Conservation (phyloP, 1,140 invertebrate species). For the Ostrea denselamellosa region DNA sequence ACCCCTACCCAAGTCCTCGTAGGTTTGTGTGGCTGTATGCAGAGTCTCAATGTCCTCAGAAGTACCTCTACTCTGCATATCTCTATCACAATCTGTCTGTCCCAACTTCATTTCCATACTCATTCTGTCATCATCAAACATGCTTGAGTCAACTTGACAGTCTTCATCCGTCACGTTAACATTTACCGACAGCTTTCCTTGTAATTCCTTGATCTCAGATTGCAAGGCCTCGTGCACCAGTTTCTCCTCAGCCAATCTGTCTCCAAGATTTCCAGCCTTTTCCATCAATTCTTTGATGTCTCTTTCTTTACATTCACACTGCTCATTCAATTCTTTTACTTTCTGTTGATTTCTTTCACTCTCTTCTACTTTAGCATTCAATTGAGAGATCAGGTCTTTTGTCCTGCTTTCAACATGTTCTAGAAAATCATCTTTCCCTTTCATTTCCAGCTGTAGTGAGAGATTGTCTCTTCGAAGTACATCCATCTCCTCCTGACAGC, state of each 20-base stretch:
- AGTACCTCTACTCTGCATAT: not conserved
- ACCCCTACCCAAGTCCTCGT: not conserved
- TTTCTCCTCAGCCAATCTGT: slow-evolving; percentile 26
- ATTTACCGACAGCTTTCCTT: not conserved
- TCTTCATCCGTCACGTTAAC: not conserved
- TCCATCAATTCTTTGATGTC: not conserved
- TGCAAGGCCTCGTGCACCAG: not conserved
- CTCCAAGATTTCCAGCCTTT: not conserved
- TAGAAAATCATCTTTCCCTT: slow-evolving; percentile 35
- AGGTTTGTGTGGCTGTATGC: not conserved
- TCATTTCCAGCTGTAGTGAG: slow-evolving; percentile 18
- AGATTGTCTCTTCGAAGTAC: not conserved
- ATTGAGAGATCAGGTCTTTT: not conserved
- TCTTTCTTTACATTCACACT: not conserved
- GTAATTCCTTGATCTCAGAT: not conserved
- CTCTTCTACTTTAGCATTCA: not conserved
- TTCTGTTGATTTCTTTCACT: not conserved
- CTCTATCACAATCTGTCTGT: not conserved
- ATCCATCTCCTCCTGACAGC: not conserved
- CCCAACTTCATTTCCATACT: not conserved
- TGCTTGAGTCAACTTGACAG: not conserved
- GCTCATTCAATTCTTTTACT: not conserved
- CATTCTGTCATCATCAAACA: not conserved
- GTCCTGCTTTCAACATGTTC: not conserved
- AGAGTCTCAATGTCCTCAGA: not conserved